Base-by-base conservation (phyloP, 2,797 vertebrate genomes). In the Acestrorhynchus altus region DNA sequence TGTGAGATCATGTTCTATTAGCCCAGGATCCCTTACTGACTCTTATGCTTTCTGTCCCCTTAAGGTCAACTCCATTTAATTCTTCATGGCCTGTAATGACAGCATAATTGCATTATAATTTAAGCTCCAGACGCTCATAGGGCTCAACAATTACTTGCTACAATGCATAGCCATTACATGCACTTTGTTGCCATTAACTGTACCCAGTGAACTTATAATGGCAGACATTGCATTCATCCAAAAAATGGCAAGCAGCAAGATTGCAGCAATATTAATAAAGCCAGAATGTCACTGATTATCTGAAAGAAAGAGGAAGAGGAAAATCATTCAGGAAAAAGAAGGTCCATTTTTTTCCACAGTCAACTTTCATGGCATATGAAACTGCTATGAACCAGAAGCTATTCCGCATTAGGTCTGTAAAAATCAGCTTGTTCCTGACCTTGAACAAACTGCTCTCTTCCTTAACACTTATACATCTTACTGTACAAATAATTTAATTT, bases 1-100 rank as follows among this genome's bases (percentile, higher is more conserved):
- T 81, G 79, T 73, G 65, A 60, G 75, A 84, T 84, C 84, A 82
- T 82, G 81, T 85, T 85, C 84, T 75, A 82, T 85, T 83, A 83
- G 77, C 42, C 66, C 22, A 68, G 81, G 80, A 79, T 81, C 61
- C 18, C 60, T 74, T 75, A 46, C 80, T 11, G 46, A 57, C 66
- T 81, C 71, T 51, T 73, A 12, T 60, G 28, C 56, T 56, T 72
- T 79, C 65, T 78, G 40, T 71, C 72, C 74, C 77, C 77, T 60
- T 78, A 40, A 64, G 81, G 81, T 83, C 78, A 72, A 72, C 59
- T 77, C 72, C 49, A 85, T 85, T 83, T 81, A 84, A 81, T 79
- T 75, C 69, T 76, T 83, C 40, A 78, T 65, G 71, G 59, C 76
- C 71, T 83, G 44, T 72, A 83, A 85, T 83, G 74, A 77, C 76